Evolutionary conservation across 2,888 invertebrate genomes (phyloP), one percentile per base, ranked within the genome.

Genomic region (Cecidostiba fungosa): DNA sequence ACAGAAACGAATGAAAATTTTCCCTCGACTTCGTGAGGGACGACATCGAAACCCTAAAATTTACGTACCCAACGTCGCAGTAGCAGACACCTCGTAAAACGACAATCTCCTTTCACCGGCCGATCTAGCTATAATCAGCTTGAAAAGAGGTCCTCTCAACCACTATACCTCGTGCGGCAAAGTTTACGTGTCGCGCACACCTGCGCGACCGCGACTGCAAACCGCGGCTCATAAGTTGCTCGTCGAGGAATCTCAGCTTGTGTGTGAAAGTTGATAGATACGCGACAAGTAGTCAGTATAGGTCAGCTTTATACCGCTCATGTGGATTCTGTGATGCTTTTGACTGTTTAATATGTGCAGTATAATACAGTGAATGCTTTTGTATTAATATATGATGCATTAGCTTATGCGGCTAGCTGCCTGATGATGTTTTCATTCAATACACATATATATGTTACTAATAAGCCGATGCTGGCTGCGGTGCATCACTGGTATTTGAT

Each of bases 151-250:
- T 14, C 16, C 66, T 26, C 26, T n/a, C 0, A 54, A 54, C 5
- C 19, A 54, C 19, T 12, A 2, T 0, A 10, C 10, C 39, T 0
- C 19, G 16, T 19, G 62, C 6, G 3, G 62, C 66, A 66, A 66
- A 66, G 66, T 66, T 66, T 14, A 4, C 66, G 66, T 16, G 66
- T 66, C 66, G 23, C 66, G 66, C 12, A 14, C 66, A 66, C 3
- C 66, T 66, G 66, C 29, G 2, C 26, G 29, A 66, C 66, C 66
- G 66, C 29, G 26, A 77, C 19, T 5, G 39, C 59, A 43, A 77
- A 77, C 77, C 77, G 39, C 62, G 26, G 26, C 43, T 77, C 77
- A 26, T 77, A 77, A 66, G 62, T 77, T 77, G n/a, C 77, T 66
- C 39, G 26, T 39, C 62, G 59, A 43, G 66, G 4, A 12, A n/a